Evolutionary conservation across 2,797 vertebrate species (phyloP), one percentile per base, ranked within the genome.

Genomic region (Knipowitschia caucasica): DNA sequence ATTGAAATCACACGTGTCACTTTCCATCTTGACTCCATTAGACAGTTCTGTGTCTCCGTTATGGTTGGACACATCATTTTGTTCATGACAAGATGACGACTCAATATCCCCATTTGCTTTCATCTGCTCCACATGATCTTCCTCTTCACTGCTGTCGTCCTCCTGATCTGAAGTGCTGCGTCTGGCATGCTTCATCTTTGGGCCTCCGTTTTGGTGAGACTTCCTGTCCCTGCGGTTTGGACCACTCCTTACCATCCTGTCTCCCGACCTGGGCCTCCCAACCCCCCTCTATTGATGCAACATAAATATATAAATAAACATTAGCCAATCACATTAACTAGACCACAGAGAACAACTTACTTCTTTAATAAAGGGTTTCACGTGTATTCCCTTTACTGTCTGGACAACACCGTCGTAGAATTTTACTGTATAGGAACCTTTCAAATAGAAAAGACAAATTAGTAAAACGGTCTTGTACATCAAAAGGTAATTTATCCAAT

Each of bases 401-500:
- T 98, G 95, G 81, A 98, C 85, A 77, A 98, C 94, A 47, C 95
- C 95, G 87, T 98, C 96, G 69, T 95, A 98, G 87, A 98, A 98
- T 81, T 94, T 96, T 78, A 98, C 95, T 71, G 94, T 96, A 84
- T 98, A 98, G 20, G 95, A 95, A 79, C 92, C 95, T 98, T 3
- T 34, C 31, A 47, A 47, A 54, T 2, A 9, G 46, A 21, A 21
- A 52, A 3, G 3, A 50, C 31, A 7, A 10, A 9, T 40, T 39
- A 11, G 1, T 12, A 24, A 7, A 9, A n/a, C 10, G 25, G 8
- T 15, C 5, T 10, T 7, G 8, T 4, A 39, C 3, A 2, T 1
- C 36, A 18, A 15, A 38, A n/a, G n/a, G n/a, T n/a, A n/a, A n/a
- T n/a, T n/a, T n/a, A n/a, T n/a, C n/a, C n/a, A n/a, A n/a, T n/a